These are phyloP conservation scores for Progne subis DNA, from an alignment of 2,113 vertebrate species.

Conservation along the genomic window DNA sequence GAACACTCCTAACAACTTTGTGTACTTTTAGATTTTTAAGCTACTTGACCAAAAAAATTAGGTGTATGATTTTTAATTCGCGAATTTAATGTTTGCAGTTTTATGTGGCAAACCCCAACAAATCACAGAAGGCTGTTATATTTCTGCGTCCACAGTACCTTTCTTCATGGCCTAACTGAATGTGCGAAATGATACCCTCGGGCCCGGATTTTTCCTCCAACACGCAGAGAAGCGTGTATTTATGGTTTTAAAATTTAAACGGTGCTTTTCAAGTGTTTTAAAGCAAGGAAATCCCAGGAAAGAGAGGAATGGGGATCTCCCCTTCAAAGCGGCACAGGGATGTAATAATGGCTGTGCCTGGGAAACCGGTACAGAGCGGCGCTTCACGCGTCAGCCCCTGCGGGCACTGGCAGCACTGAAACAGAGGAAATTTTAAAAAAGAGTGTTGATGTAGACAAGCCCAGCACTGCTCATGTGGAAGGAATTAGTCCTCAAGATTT, in stretches of 20 bases:
- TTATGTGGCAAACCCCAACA: neutral
- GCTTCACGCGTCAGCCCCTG: neutral
- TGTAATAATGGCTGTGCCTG: neutral
- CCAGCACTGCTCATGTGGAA: neutral
- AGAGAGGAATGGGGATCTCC: neutral
- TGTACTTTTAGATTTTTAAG: neutral
- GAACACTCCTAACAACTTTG: neutral
- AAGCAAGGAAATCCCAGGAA: neutral
- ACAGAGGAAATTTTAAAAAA: neutral
- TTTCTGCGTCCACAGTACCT: neutral
- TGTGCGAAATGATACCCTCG: neutral
- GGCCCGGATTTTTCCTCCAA: neutral
- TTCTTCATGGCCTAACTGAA: neutral
- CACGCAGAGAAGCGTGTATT: neutral
- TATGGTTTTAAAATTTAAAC: neutral
- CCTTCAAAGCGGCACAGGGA: fast-evolving
- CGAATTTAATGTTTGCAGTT: neutral
- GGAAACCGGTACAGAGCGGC: neutral
- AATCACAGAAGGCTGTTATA: neutral
- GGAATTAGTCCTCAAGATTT: constrained; percentile 34
- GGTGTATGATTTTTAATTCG: neutral
- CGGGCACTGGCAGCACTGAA: neutral
- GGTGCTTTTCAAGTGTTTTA: neutral
- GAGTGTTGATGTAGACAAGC: neutral
- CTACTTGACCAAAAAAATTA: neutral